Evolutionary conservation across 2,797 vertebrate species (phyloP), one percentile per base, ranked within the genome.

Genomic region (Rhinatrema bivittatum): DNA sequence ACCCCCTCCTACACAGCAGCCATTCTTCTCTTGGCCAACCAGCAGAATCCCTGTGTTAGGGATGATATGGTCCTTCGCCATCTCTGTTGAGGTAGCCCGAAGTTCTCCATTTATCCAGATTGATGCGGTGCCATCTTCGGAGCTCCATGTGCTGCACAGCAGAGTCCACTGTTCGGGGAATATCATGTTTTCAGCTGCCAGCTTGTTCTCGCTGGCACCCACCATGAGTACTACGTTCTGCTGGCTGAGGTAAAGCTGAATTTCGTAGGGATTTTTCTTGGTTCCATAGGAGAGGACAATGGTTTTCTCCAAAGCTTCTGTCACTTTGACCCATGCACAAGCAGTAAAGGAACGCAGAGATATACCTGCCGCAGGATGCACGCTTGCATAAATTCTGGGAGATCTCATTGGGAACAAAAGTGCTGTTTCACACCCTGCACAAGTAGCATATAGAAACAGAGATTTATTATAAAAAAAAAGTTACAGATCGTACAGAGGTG

Each of bases 351-450:
- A 71, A 18, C 33, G 55, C 16, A 91, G 64, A 11, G 50, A 51
- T 72, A 92, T 81, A 0, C 65, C 68, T 5, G 39, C 55, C 0
- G 72, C 72, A 0, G 90, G 87, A 16, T 81, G 70, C 24, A 97
- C 76, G 0, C 88, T 83, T 34, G 86, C 84, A 46, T 89, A 91
- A 47, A 91, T 94, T 60, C 85, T 88, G 29, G 78, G 73, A 2
- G 96, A 97, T n/a, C 91, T 89, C 91, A 94, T 93, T 14, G 96
- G 94, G 60, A 95, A 97, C 47, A 97, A 79, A 13, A 99, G 71
- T 0, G 87, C 88, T 14, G 75, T 86, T 54, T 97, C 94, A 46
- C 89, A 97, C 25, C 89, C 94, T 99, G 34, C 6, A 56, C 53
- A 12, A 28, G 24, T 15, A 41, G 45, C 54, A 10, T 37, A 9